Evolutionary conservation across 1,140 invertebrate genomes (phyloP).

Genomic region (Euschistus heros): DNA sequence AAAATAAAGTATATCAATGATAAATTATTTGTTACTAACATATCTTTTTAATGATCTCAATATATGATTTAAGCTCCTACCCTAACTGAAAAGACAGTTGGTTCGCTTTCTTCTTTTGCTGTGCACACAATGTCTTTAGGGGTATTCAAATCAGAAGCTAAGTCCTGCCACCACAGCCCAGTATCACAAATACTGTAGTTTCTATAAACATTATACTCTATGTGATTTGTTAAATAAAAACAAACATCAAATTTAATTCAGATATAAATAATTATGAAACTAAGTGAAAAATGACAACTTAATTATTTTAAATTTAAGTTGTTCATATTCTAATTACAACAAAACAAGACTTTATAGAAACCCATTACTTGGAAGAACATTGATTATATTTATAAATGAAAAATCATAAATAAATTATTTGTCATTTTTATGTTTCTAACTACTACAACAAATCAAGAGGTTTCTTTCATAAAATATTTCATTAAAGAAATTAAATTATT

Average conservation of each 20-base stretch:
- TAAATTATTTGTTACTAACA: not conserved
- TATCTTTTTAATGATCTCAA: not conserved
- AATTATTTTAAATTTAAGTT: not conserved
- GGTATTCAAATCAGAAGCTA: conserved; percentile 49
- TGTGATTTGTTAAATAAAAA: conserved; percentile 6
- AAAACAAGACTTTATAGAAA: not conserved
- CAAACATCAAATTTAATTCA: too few relatives aligned
- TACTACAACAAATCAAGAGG: too few relatives aligned
- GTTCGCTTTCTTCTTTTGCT: conserved; percentile 43
- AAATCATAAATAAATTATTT: not conserved
- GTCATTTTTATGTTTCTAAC: not conserved
- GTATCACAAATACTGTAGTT: conserved; percentile 46
- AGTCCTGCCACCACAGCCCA: conserved; percentile 71
- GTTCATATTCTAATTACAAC: not conserved
- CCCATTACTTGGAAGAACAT: not conserved
- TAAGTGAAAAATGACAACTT: not conserved
- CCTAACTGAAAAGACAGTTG: conserved; percentile 51
- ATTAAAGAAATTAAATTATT: conserved; percentile 12
- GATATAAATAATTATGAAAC: too few relatives aligned
- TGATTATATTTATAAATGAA: not conserved
- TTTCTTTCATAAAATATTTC: not conserved
- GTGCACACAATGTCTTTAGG: conserved; percentile 51
- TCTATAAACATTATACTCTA: conserved; percentile 26
- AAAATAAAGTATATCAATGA: conserved; percentile 15
- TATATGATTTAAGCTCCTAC: conserved; percentile 34